These are phyloP conservation scores for Casuarius casuarius DNA, from an alignment of 2,113 vertebrate genomes.

Conservation along the genomic window DNA sequence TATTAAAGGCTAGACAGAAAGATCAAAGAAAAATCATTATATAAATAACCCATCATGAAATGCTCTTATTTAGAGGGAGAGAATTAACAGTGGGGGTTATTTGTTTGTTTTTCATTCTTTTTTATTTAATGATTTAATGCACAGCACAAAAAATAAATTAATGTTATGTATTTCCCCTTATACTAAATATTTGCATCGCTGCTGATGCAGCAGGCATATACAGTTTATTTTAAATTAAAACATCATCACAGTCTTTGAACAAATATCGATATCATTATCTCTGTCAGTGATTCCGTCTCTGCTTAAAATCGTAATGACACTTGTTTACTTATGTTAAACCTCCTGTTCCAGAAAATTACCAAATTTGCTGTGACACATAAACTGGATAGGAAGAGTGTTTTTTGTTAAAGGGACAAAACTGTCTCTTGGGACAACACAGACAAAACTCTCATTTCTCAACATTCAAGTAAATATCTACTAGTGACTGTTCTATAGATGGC, in stretches of 20 bases:
- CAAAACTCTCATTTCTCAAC: neutral
- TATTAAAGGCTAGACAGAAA: conserved; percentile 17
- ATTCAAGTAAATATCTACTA: neutral
- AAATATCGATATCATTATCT: conserved; percentile 66
- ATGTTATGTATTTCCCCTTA: neutral
- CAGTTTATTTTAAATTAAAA: conserved; percentile 57
- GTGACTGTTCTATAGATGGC: conserved; percentile 70
- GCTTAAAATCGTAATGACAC: conserved; percentile 57
- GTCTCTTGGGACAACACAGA: neutral
- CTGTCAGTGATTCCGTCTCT: conserved; percentile 30
- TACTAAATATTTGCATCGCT: conserved; percentile 28
- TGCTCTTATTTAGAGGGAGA: conserved; percentile 8
- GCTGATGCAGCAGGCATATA: neutral
- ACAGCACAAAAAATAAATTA: neutral
- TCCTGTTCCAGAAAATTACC: conserved; percentile 61
- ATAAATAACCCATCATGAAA: conserved; percentile 19
- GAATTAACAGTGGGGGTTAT: conserved; percentile 5
- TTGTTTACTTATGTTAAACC: conserved; percentile 67
- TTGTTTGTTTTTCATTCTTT: conserved; percentile 42
- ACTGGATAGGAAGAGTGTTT: neutral
- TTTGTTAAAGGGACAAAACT: conserved; percentile 9
- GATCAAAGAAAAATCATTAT: conserved; percentile 64
- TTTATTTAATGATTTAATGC: conserved; percentile 31
- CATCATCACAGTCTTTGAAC: conserved; percentile 37
- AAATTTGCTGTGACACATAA: conserved; percentile 52